These are phyloP conservation scores for Ophioninae sp. DNA, from an alignment of 2,888 invertebrate species.

Conservation along the genomic window DNA sequence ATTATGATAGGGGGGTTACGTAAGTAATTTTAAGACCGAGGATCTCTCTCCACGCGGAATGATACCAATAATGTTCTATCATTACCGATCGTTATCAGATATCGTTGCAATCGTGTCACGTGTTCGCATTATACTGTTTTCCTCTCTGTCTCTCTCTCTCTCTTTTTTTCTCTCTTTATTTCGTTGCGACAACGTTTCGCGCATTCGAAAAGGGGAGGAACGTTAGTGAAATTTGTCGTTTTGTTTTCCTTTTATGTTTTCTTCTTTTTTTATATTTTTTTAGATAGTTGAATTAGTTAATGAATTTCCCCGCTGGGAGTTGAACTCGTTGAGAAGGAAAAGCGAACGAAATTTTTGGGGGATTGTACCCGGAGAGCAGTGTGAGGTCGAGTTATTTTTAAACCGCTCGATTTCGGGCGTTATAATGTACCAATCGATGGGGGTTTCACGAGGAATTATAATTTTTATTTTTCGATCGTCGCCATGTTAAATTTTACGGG, in stretches of 20 bases:
- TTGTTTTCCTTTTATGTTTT: not conserved
- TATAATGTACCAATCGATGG: conserved; percentile 27
- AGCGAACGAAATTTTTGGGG: conserved; percentile 13
- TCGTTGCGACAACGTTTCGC: not conserved
- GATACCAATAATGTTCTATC: not conserved
- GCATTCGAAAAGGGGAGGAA: conserved; percentile 3
- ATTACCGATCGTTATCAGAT: not conserved
- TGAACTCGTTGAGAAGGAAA: conserved; percentile 2
- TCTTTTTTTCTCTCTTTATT: too few relatives aligned
- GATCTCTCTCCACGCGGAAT: conserved; percentile 14
- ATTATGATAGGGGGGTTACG: conserved; percentile 21
- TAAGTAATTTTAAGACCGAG: conserved; percentile 43
- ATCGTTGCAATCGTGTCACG: not conserved
- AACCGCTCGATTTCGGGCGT: conserved; percentile 59
- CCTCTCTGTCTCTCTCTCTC: not conserved
- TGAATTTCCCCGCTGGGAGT: conserved; percentile 36
- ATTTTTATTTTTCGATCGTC: conserved; percentile 41
- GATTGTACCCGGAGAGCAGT: conserved; percentile 61
- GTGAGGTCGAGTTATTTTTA: conserved; percentile 62
- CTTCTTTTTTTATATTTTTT: not conserved
- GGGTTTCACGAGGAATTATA: conserved; percentile 48
- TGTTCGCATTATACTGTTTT: not conserved
- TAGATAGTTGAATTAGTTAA: conserved; percentile 58
- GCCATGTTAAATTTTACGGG: conserved; percentile 49
- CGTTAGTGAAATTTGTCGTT: conserved; percentile 34